These are phyloP conservation scores for Cololabis saira DNA, from an alignment of 2,113 vertebrate species.

Conservation along the genomic window DNA sequence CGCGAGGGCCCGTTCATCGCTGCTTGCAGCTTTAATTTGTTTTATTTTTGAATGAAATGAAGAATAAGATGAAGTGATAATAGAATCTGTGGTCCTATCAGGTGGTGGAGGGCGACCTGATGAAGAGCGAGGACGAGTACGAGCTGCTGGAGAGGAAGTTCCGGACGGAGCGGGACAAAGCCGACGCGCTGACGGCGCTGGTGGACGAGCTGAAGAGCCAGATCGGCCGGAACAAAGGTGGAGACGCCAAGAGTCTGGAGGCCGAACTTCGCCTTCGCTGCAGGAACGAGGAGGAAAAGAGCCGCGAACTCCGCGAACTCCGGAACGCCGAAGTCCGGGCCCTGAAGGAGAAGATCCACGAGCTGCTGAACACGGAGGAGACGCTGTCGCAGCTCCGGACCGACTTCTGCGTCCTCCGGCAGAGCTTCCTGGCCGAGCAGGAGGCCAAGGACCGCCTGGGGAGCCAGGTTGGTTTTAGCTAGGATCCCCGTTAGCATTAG, in stretches of 20 bases:
- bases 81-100: too few species aligned
- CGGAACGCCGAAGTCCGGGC: conserved; percentile 90
- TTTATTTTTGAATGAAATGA: too few species aligned
- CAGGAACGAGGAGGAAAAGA: conserved; percentile 89
- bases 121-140: conserved; percentile 97
- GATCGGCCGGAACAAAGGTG: conserved; percentile 90
- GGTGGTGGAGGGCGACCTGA: conserved; percentile 94
- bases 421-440: conserved; percentile 89
- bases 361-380: conserved; percentile 97
- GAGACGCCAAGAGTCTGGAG: conserved; percentile 88
- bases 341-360: conserved; percentile 96
- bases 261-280: conserved; percentile 87
- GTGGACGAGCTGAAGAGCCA: conserved; percentile 92
- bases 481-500: too few species aligned
- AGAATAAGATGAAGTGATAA: too few species aligned
- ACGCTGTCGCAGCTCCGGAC: conserved; percentile 94
- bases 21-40: too few species aligned
- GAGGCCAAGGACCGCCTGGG: conserved; percentile 88
- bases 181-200: conserved; percentile 87
- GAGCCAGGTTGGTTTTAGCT: too few species aligned
- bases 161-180: conserved; percentile 92
- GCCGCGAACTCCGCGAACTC: conserved; percentile 87
- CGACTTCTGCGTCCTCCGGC: conserved; percentile 89
- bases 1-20: too few species aligned
- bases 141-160: conserved; percentile 94